A percentile compares a stretch with the other conserved stretches of the same genome.
These are phyloP conservation scores for Drosophila testacea DNA, from an alignment of 2,888 invertebrate genomes.

Conservation along the genomic window DNA sequence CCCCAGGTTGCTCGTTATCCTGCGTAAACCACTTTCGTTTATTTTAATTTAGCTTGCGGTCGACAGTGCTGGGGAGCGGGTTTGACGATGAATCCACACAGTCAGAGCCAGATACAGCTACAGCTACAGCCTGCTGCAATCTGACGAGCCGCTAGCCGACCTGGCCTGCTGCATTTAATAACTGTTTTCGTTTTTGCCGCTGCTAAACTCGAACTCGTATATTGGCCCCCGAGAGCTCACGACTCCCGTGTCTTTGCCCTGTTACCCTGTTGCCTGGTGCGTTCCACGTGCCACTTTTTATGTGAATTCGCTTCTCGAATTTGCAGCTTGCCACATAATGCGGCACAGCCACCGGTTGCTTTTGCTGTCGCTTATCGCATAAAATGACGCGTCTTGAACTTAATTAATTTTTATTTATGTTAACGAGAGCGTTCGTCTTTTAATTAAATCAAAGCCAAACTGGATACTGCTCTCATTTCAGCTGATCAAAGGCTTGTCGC, in stretches of 20 bases:
- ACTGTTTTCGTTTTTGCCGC: slow-evolving; percentile 76
- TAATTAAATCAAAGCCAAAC: slow-evolving; percentile 59
- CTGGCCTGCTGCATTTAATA: slow-evolving; percentile 76
- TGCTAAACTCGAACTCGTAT: slow-evolving; percentile 48
- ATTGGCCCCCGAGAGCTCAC: slow-evolving; percentile 63
- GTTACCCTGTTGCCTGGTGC: slow-evolving; percentile 7
- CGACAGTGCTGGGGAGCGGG: slow-evolving; percentile 13
- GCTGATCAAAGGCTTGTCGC: slow-evolving; percentile 89
- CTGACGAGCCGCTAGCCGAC: slow-evolving; percentile 60
- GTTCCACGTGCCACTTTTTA: slow-evolving; percentile 73
- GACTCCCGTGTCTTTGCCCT: slow-evolving; percentile 39
- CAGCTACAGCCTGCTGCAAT: slow-evolving; percentile 68
- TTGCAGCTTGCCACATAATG: slow-evolving; percentile 74
- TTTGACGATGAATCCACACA: slow-evolving; percentile 12
- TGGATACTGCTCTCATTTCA: slow-evolving; percentile 72
- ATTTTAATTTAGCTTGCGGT: slow-evolving; percentile 79
- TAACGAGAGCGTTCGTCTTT: slow-evolving; percentile 59
- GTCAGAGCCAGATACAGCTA: slow-evolving; percentile 11
- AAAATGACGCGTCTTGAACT: slow-evolving; percentile 65
- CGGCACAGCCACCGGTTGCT: slow-evolving; percentile 30
- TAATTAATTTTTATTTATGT: slow-evolving; percentile 77
- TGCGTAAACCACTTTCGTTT: slow-evolving; percentile 78
- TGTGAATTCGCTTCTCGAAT: slow-evolving; percentile 27
- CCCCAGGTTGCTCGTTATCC: slow-evolving; percentile 54
- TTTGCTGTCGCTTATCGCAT: slow-evolving; percentile 55